phyloP scores from a whole-genome alignment of 2,113 vertebrate genomes.

The Myotis yumanensis region DNA sequence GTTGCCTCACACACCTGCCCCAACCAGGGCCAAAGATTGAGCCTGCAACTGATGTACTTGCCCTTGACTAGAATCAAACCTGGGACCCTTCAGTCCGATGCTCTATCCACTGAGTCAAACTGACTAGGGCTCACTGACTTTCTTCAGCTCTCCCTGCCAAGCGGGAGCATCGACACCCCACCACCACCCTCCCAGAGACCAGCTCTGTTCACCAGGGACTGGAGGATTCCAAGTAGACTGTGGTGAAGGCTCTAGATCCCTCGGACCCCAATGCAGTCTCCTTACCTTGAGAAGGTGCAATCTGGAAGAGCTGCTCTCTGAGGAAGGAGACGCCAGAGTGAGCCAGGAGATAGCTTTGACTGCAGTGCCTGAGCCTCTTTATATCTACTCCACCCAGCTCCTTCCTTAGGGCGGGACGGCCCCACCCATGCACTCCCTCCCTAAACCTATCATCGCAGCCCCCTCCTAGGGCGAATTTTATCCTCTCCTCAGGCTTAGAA shows the following conservation, averaged over 20 bases:
- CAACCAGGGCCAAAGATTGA: too few species aligned
- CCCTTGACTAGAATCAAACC: too few species aligned
- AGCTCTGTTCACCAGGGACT: neutral
- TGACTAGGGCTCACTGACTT: neutral
- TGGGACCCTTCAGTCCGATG: too few species aligned
- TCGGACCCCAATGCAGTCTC: accelerated
- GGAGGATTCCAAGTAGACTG: neutral
- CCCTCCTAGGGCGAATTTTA: too few species aligned
- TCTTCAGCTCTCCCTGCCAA: too few species aligned
- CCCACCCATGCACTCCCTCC: neutral
- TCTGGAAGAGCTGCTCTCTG: neutral
- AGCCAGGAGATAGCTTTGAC: accelerated
- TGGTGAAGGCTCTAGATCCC: neutral
- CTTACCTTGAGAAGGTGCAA: neutral
- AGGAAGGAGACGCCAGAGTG: neutral
- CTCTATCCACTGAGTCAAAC: too few species aligned
- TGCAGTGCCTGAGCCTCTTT: neutral
- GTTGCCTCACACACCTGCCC: too few species aligned
- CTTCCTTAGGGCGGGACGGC: neutral
- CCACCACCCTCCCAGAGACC: neutral
- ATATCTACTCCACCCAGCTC: neutral
- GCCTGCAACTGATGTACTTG: too few species aligned
- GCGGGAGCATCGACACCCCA: accelerated
- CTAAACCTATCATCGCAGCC: neutral
- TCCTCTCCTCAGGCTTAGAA: neutral